These are phyloP conservation scores for Grammomys surdaster DNA, from an alignment of 2,113 vertebrate genomes.

Conservation along the genomic window DNA sequence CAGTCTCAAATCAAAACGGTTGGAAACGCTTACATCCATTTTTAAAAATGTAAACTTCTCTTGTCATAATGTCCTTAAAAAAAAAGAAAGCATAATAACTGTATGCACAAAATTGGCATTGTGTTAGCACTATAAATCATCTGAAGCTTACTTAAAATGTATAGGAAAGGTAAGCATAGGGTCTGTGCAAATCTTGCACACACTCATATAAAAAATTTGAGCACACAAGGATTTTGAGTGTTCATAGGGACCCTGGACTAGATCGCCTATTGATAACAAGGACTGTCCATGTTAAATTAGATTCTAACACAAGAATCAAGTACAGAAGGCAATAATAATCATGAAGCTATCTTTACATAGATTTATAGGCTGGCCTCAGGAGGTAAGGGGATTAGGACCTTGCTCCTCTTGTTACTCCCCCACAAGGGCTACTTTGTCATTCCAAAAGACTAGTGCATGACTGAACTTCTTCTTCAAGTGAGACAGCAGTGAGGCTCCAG, in stretches of 20 bases:
- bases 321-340: background rate
- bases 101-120: background rate
- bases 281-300: background rate
- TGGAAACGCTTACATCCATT: background rate
- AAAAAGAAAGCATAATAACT: background rate
- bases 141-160: background rate
- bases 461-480: too few relatives aligned
- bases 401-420: background rate
- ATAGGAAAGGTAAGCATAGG: background rate
- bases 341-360: background rate
- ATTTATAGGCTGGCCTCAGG: background rate
- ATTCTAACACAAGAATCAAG: background rate
- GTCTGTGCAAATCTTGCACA: background rate
- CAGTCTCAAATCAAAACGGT: background rate
- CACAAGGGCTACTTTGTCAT: background rate
- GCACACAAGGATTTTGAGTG: background rate
- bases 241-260: background rate
- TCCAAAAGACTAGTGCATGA: background rate
- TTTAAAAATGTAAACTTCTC: background rate
- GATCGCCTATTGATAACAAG: background rate
- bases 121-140: background rate
- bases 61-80: background rate
- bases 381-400: background rate
- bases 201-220: background rate
- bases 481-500: rapidly evolving